These are phyloP conservation scores for Phthorimaea operculella DNA, from an alignment of 1,140 invertebrate genomes.

Conservation along the genomic window DNA sequence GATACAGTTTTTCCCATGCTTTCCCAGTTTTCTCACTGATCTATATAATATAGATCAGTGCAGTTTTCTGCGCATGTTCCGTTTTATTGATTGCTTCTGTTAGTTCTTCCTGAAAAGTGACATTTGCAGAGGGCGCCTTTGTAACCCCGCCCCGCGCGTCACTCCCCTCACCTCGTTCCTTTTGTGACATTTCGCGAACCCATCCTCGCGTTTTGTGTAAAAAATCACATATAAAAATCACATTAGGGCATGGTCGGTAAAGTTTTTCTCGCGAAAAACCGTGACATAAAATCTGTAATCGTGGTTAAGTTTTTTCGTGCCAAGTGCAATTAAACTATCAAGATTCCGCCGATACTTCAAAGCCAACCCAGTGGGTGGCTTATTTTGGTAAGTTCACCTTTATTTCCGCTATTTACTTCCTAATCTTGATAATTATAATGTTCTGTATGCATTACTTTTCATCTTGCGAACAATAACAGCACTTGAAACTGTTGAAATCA, in stretches of 20 bases:
- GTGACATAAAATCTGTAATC: slow-evolving; percentile 56
- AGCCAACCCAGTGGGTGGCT: slow-evolving; percentile 68
- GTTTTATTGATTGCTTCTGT: slow-evolving; percentile 25
- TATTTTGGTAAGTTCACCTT: slow-evolving; percentile 55
- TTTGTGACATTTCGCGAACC: slow-evolving; percentile 61
- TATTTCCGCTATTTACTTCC: neutral
- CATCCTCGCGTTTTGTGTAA: slow-evolving; percentile 41
- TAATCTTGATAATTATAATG: too few relatives aligned
- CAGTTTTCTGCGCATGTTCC: slow-evolving; percentile 35
- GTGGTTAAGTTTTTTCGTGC: slow-evolving; percentile 64
- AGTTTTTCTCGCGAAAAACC: slow-evolving; percentile 53
- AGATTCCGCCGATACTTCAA: slow-evolving; percentile 68
- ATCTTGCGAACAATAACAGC: neutral
- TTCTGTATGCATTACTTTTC: too few relatives aligned
- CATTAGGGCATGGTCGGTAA: slow-evolving; percentile 63
- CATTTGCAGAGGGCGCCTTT: slow-evolving; percentile 33
- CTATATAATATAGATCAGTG: too few relatives aligned
- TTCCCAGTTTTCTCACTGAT: too few relatives aligned
- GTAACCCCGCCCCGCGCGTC: slow-evolving; percentile 17
- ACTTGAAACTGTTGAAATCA: neutral
- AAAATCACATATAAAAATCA: slow-evolving; percentile 48
- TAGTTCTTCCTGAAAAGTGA: slow-evolving; percentile 5
- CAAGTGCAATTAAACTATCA: slow-evolving; percentile 68
- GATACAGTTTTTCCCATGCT: too few relatives aligned
- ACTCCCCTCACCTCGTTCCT: slow-evolving; percentile 37